phyloP scores from a whole-genome alignment of 2,888 invertebrate species.

The Orchesellides sinensis region DNA sequence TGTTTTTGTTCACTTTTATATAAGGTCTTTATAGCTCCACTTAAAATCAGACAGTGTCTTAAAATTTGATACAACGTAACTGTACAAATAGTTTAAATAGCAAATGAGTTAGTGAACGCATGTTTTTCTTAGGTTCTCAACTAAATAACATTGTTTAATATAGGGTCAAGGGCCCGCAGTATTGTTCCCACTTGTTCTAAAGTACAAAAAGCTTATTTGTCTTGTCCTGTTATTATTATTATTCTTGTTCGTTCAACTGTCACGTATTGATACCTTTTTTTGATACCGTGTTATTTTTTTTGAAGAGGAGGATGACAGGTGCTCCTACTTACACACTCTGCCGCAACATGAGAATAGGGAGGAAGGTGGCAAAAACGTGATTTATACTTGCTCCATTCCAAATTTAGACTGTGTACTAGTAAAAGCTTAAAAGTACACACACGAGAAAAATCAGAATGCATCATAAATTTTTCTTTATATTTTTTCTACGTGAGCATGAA shows the following conservation, averaged over 20 bases:
- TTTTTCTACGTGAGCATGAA: neutral
- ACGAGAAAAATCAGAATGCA: too few relatives aligned
- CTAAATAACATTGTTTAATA: too few relatives aligned
- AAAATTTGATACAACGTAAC: neutral
- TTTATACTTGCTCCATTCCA: constrained; percentile 18
- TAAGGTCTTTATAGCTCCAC: neutral
- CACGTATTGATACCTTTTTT: constrained; percentile 36
- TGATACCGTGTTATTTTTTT: constrained; percentile 8
- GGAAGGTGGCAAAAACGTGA: constrained; percentile 47
- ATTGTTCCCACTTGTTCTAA: neutral
- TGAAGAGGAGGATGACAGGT: constrained; percentile 34
- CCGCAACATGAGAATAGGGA: constrained; percentile 7
- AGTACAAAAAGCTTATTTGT: too few relatives aligned
- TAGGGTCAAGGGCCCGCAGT: constrained; percentile 61
- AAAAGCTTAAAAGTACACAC: too few relatives aligned
- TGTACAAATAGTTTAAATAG: neutral
- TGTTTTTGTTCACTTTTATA: neutral
- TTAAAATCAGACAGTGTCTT: neutral
- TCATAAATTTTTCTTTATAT: neutral
- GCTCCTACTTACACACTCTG: neutral
- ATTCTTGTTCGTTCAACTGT: constrained; percentile 44
- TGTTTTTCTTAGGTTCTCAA: too few relatives aligned
- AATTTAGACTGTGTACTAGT: neutral
- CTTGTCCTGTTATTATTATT: constrained; percentile 8
- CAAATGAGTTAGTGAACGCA: too few relatives aligned